Base-by-base conservation (phyloP, 1,140 invertebrate species). In the Palaemon carinicauda region DNA sequence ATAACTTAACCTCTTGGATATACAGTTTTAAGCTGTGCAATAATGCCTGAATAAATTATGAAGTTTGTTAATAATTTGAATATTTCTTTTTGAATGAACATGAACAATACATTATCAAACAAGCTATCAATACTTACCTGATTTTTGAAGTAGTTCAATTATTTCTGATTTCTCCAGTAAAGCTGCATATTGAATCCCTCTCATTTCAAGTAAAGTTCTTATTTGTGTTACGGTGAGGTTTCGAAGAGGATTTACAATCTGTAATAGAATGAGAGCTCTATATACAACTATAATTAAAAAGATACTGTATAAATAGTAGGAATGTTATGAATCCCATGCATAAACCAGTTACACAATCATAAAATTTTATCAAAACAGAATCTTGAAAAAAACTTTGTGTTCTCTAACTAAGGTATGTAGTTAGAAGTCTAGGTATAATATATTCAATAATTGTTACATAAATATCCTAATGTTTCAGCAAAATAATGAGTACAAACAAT, bases 81-180 rank as follows among this genome's bases (percentile, higher is more conserved):
- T n/a, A n/a, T n/a, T n/a, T n/a, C n/a, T n/a, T n/a, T n/a, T n/a
- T n/a, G n/a, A n/a, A n/a, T n/a, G n/a, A n/a, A n/a, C n/a, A n/a
- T n/a, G n/a, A n/a, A n/a, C n/a, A n/a, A 17, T 31, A 54, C 12
- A 80, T 12, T 75, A n/a, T 41, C 52, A 21, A 19, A 3, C 0
- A 24, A 53, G n/a, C 0, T 71, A n/a, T n/a, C n/a, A n/a, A n/a
- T n/a, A 41, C 82, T 5, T 78, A 85, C 83, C 83, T 73, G 83
- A 86, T 60, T 86, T 77, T 51, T 86, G 50, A 71, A 86, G 83
- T 24, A 86, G 83, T 24, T 53, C 73, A 27, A 86, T 78, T 31
- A 86, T 86, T 80, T 86, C 83, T 17, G 60, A 54, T 74, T 86
- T 86, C 77, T 86, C 83, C 17, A 86, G 78, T 4, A 86, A 27